Evolutionary conservation across 2,113 vertebrate genomes (phyloP).

Genomic region (Daboia siamensis): DNA sequence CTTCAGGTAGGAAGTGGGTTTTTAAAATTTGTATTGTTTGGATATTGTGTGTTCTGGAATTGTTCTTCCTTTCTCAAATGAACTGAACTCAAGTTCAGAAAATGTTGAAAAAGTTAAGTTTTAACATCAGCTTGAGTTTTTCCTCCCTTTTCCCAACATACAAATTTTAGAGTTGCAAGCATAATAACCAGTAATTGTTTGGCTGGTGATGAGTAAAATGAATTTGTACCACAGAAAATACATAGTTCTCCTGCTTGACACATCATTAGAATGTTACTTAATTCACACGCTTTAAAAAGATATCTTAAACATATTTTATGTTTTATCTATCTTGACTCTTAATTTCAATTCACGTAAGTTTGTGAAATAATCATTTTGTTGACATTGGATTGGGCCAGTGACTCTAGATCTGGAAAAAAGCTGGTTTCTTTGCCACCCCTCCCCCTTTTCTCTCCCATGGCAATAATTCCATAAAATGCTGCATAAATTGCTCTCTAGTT

Average conservation of each 20-base stretch:
- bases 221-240: neutral
- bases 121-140: neutral
- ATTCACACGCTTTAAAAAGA: neutral
- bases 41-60: neutral
- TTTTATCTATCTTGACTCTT: neutral
- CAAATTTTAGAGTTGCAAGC: neutral
- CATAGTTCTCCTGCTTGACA: neutral
- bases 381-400: neutral
- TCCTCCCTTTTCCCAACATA: neutral
- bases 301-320: neutral
- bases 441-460: neutral
- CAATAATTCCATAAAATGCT: neutral
- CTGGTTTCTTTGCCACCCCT: neutral
- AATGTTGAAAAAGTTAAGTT: neutral
- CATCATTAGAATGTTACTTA: neutral
- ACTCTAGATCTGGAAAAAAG: no score
- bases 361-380: neutral
- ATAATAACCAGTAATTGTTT: neutral
- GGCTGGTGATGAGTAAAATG: neutral
- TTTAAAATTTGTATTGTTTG: neutral
- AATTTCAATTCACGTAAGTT: neutral
- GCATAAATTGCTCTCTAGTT: neutral
- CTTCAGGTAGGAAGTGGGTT: slow-evolving; percentile 77
- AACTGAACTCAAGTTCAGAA: neutral
- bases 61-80: neutral